phyloP scores from a whole-genome alignment of 2,797 vertebrate genomes.

The Neoniphon sammara region DNA sequence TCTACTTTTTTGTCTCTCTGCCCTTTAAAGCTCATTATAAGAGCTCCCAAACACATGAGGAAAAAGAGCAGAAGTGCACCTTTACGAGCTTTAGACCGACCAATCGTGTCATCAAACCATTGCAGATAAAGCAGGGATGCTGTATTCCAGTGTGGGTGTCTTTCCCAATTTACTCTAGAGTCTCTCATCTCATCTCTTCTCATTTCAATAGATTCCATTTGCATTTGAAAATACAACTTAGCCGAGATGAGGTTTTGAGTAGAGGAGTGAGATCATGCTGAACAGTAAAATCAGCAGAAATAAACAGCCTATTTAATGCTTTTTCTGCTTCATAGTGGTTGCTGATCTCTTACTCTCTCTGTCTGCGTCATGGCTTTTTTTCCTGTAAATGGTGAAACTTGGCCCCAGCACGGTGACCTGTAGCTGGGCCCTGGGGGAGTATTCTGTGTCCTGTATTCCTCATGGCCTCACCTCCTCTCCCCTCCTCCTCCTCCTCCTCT shows the following conservation, averaged over 20 bases:
- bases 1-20: neutral
- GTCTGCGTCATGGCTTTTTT: constrained; percentile 67
- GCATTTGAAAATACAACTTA: constrained; percentile 59
- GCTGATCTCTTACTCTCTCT: constrained; percentile 32
- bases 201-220: constrained; percentile 34
- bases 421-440: constrained; percentile 75
- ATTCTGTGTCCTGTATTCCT: constrained; percentile 73
- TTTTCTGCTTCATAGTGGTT: constrained; percentile 38
- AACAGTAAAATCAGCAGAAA: constrained; percentile 68
- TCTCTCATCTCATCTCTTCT: constrained; percentile 1
- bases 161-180: constrained; percentile 4
- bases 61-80: neutral
- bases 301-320: constrained; percentile 56
- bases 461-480: constrained; percentile 60
- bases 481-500: constrained; percentile 46
- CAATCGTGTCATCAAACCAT: neutral
- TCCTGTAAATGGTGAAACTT: constrained; percentile 79
- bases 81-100: neutral
- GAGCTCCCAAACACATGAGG: neutral
- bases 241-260: constrained; percentile 37
- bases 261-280: constrained; percentile 40
- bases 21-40: constrained; percentile 9
- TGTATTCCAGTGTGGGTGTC: neutral
- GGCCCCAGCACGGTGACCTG: constrained; percentile 69
- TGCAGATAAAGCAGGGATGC: neutral